Evolutionary conservation across 2,797 vertebrate genomes (phyloP).

Genomic region (Rhinogobio ventralis): DNA sequence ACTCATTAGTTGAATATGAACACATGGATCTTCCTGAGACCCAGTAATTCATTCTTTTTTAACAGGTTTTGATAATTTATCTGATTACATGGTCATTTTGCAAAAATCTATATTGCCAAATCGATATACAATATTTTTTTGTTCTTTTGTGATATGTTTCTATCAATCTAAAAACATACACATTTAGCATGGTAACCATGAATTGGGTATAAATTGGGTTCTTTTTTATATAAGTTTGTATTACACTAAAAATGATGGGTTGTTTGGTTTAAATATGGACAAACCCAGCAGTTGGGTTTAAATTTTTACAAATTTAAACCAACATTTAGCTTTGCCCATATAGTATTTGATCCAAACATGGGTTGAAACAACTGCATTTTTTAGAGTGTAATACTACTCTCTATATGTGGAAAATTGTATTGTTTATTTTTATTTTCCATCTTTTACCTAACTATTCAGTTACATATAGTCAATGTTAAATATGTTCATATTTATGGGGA

Average conservation of each 20-base stretch:
- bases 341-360: too few species aligned
- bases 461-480: neutral
- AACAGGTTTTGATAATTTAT: neutral
- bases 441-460: neutral
- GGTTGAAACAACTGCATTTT: too few species aligned
- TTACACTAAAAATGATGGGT: neutral
- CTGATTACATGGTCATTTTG: neutral
- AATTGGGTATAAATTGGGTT: neutral
- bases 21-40: neutral
- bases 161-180: neutral
- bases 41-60: neutral
- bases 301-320: too few species aligned
- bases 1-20: conserved; percentile 24
- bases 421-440: too few species aligned
- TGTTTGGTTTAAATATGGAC: too few species aligned
- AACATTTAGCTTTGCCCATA: too few species aligned
- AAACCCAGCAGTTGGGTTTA: too few species aligned
- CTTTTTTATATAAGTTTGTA: neutral
- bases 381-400: too few species aligned
- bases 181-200: neutral
- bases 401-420: too few species aligned
- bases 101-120: neutral
- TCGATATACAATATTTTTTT: too few species aligned
- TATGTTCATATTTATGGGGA: neutral
- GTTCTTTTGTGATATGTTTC: neutral